Conservation (phyloP, 2,888 invertebrate genomes). For the Yponomeuta cagnagella region DNA sequence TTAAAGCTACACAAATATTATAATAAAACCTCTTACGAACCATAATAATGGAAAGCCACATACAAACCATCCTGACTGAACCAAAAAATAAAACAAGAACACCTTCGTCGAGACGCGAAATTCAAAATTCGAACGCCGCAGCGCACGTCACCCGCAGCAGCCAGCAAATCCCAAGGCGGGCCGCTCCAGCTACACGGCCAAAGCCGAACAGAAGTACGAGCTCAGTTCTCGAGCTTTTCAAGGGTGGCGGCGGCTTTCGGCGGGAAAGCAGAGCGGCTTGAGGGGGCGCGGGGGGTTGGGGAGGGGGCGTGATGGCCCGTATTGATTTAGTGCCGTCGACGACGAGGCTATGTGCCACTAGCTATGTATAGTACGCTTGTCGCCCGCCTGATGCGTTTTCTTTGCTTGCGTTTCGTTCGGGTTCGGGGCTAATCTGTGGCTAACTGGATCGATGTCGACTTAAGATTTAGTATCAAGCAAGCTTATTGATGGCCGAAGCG, state of each 20-base stretch:
- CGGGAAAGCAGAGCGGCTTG: conserved; percentile 61
- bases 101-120: not conserved
- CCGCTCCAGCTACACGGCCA: conserved; percentile 69
- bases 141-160: conserved; percentile 39
- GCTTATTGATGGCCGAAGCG: not conserved
- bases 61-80: not conserved
- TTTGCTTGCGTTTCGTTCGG: conserved; percentile 29
- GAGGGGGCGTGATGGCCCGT: conserved; percentile 71
- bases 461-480: not conserved
- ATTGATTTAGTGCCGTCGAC: conserved; percentile 78
- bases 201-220: conserved; percentile 76
- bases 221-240: conserved; percentile 75
- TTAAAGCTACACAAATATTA: no score
- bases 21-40: no score
- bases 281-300: conserved; percentile 34
- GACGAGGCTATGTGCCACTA: conserved; percentile 71
- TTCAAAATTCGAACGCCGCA: conserved; percentile 2
- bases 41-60: no score
- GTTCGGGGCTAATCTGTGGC: conserved; percentile 5
- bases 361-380: conserved; percentile 54
- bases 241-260: conserved; percentile 75
- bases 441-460: not conserved
- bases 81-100: not conserved
- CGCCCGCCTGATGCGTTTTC: conserved; percentile 71
- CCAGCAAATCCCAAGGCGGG: conserved; percentile 69